Conservation (phyloP, 2,888 invertebrate species). For the Melanostoma mellinum region DNA sequence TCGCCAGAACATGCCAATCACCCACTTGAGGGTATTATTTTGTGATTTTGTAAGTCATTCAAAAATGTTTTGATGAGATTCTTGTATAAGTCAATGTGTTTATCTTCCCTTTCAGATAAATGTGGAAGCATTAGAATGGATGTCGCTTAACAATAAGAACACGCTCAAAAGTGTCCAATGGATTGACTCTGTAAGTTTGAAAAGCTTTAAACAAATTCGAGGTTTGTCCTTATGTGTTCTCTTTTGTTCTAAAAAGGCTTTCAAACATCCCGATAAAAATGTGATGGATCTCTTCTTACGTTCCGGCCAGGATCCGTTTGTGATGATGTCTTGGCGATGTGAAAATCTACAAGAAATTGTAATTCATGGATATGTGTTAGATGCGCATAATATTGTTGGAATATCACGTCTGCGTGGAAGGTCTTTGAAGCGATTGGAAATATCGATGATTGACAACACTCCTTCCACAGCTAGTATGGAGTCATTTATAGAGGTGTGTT, state of each 20-base stretch:
- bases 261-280: conserved; percentile 79
- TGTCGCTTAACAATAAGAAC: conserved; percentile 79
- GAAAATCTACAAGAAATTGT: conserved; percentile 83
- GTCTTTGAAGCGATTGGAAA: conserved; percentile 79
- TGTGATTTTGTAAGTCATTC: conserved; percentile 84
- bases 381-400: conserved; percentile 81
- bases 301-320: conserved; percentile 83
- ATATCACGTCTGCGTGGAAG: conserved; percentile 80
- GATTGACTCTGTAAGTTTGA: conserved; percentile 79
- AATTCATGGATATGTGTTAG: conserved; percentile 82
- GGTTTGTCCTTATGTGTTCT: background rate
- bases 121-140: conserved; percentile 80
- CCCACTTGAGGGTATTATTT: conserved; percentile 88
- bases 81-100: background rate
- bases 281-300: conserved; percentile 78
- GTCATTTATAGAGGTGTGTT: conserved; percentile 78
- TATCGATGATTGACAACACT: conserved; percentile 80
- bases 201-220: background rate
- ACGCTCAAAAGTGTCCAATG: conserved; percentile 81
- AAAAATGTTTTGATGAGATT: background rate
- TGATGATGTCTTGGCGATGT: conserved; percentile 86
- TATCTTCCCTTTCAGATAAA: conserved; percentile 77
- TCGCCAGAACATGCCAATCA: conserved; percentile 87
- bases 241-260: conserved; percentile 73
- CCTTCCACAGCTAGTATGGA: conserved; percentile 77